These are phyloP conservation scores for Drosophila littoralis DNA, from an alignment of 1,140 invertebrate species.

Conservation along the genomic window DNA sequence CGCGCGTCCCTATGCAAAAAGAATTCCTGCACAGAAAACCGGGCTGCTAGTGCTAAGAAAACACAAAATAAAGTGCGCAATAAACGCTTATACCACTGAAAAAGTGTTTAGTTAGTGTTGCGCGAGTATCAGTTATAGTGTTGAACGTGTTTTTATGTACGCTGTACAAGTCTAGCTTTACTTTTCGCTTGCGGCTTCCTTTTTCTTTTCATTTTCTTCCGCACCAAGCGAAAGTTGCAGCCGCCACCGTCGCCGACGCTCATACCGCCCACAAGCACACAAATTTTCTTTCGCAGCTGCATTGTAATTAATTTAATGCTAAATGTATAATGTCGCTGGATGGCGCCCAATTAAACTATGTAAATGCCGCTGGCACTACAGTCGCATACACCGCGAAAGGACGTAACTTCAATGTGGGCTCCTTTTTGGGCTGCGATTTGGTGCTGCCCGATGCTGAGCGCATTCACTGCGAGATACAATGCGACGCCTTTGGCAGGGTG, in stretches of 20 bases:
- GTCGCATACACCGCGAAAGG: conserved; percentile 60
- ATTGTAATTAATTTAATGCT: conserved; percentile 29
- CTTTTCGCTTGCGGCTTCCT: conserved; percentile 30
- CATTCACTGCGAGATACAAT: conserved; percentile 71
- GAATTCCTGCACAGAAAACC: conserved; percentile 73
- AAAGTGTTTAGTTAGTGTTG: conserved; percentile 1
- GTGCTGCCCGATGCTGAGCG: conserved; percentile 57
- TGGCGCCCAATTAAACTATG: conserved; percentile 67
- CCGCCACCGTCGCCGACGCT: conserved; percentile 14
- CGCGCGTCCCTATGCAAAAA: conserved; percentile 78
- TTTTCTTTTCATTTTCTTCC: conserved; percentile 21
- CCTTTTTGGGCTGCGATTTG: conserved; percentile 63
- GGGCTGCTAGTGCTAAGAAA: conserved; percentile 39
- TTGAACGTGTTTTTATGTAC: neutral
- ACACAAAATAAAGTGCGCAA: conserved; percentile 14
- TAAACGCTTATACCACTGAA: conserved; percentile 2
- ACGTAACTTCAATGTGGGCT: conserved; percentile 71
- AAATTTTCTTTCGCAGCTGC: conserved; percentile 43
- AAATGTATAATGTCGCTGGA: conserved; percentile 66
- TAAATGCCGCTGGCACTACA: conserved; percentile 52
- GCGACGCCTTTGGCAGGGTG: conserved; percentile 78
- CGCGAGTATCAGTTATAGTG: neutral
- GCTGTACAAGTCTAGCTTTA: conserved; percentile 1
- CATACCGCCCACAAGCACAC: conserved; percentile 37
- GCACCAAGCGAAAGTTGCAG: conserved; percentile 49